A percentile compares a stretch with the other conserved stretches of the same genome.
Evolutionary conservation across 2,113 vertebrate species (phyloP).

Genomic region (Petrocephalus microphthalmus): DNA sequence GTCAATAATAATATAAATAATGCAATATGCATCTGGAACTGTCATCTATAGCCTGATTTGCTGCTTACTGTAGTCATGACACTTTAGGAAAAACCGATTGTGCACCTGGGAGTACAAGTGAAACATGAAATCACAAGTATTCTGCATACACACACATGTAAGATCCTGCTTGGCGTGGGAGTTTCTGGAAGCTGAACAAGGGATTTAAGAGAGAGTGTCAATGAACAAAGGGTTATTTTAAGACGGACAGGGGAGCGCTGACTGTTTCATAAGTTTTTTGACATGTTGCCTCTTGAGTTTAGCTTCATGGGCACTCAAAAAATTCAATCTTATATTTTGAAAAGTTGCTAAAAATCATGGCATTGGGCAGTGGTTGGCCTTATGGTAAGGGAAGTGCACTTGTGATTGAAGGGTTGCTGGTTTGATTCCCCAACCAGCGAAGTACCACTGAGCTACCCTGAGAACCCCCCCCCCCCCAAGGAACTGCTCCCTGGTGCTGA

Average conservation of each 20-base stretch:
- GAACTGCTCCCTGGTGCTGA: no score
- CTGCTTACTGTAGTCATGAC: not conserved
- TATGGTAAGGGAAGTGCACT: no score
- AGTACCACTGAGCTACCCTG: no score
- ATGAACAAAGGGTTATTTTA: slow-evolving; percentile 16
- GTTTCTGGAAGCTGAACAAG: slow-evolving; percentile 10
- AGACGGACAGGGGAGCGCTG: not conserved
- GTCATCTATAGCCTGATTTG: not conserved
- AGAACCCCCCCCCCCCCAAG: no score
- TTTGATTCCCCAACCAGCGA: no score
- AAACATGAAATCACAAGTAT: not conserved
- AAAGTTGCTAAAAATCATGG: not conserved
- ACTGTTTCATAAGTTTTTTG: slow-evolving; percentile 3
- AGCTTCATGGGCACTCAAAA: not conserved
- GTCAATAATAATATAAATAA: not conserved
- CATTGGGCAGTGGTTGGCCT: no score
- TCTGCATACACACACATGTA: slow-evolving; percentile 15
- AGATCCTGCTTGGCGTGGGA: slow-evolving; percentile 18
- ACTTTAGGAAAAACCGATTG: not conserved
- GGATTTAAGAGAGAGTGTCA: slow-evolving; percentile 12
- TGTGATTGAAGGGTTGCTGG: no score
- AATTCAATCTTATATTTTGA: not conserved
- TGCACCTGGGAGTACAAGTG: not conserved
- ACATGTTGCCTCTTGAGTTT: slow-evolving; percentile 13
- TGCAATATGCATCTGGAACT: not conserved